Conservation (phyloP, 2,113 vertebrate species). For the Phyllopteryx taeniolatus region DNA sequence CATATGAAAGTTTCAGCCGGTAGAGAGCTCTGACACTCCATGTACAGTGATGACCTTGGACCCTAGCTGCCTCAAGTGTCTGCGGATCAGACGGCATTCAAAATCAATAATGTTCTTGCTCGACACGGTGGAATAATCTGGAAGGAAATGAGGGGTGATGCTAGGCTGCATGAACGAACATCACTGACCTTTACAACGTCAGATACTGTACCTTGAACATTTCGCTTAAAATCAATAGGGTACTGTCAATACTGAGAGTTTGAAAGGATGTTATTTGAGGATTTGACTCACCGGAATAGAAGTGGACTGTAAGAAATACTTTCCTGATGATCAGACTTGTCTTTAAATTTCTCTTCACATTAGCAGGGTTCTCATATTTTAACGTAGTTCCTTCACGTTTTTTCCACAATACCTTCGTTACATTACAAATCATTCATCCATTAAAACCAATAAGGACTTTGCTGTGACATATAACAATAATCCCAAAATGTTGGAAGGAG, state of each 20-base stretch:
- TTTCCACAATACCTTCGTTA: too few species aligned
- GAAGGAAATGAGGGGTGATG: not conserved
- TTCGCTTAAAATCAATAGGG: not conserved
- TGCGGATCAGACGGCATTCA: not conserved
- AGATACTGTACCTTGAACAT: not conserved
- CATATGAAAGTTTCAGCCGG: not conserved
- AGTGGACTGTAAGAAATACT: not conserved
- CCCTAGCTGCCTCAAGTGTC: not conserved
- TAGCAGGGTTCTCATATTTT: too few species aligned
- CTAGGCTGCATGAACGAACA: not conserved
- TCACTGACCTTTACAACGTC: not conserved
- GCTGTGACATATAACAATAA: too few species aligned
- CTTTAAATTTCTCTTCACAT: not conserved
- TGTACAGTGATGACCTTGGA: not conserved
- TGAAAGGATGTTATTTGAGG: not conserved
- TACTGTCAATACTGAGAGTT: not conserved
- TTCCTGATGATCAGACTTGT: not conserved
- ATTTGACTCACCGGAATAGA: not conserved
- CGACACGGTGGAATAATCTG: not conserved
- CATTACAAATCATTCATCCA: not conserved
- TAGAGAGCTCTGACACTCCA: not conserved
- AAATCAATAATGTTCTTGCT: not conserved
- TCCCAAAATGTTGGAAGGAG: not conserved
- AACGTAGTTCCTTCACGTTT: too few species aligned
- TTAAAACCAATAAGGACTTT: not conserved